A percentile compares a stretch with the other conserved stretches of the same genome.
Evolutionary conservation across 2,888 invertebrate genomes (phyloP).

Genomic region (Aleiodes alternator): DNA sequence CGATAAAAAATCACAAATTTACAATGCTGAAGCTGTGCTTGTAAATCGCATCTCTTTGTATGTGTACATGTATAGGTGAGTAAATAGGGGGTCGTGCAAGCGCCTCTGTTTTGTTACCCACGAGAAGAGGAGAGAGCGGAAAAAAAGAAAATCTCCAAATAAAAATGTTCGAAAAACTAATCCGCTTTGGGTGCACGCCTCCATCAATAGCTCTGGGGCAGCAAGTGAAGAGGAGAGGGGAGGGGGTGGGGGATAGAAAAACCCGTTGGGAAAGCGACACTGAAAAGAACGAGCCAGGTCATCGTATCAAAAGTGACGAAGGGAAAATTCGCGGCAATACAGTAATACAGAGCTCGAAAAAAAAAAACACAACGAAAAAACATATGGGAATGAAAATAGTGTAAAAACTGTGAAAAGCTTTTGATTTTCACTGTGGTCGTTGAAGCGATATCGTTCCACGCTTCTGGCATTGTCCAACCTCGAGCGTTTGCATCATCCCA

Average conservation of each 20-base stretch:
- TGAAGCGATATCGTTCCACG: conserved; percentile 56
- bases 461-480: conserved; percentile 47
- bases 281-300: conserved; percentile 31
- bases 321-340: conserved; percentile 13
- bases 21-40: conserved; percentile 14
- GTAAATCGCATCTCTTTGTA: conserved; percentile 23
- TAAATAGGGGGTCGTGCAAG: conserved; percentile 39
- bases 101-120: conserved; percentile 10
- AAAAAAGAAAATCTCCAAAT: conserved; percentile 17
- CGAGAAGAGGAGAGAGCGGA: background rate
- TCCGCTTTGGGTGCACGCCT: conserved; percentile 49
- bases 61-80: conserved; percentile 20
- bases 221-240: background rate
- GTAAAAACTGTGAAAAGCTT: conserved; percentile 51
- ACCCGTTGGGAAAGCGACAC: conserved; percentile 24
- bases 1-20: conserved; percentile 30
- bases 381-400: conserved; percentile 30
- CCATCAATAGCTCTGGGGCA: conserved; percentile 43
- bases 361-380: conserved; percentile 25
- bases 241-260: background rate
- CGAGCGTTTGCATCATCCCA: conserved; percentile 36
- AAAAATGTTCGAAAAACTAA: conserved; percentile 49
- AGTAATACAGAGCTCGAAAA: background rate
- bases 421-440: conserved; percentile 55
- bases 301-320: conserved; percentile 29